Evolutionary conservation across 2,888 invertebrate species (phyloP).

Genomic region (Eupithecia abbreviata): DNA sequence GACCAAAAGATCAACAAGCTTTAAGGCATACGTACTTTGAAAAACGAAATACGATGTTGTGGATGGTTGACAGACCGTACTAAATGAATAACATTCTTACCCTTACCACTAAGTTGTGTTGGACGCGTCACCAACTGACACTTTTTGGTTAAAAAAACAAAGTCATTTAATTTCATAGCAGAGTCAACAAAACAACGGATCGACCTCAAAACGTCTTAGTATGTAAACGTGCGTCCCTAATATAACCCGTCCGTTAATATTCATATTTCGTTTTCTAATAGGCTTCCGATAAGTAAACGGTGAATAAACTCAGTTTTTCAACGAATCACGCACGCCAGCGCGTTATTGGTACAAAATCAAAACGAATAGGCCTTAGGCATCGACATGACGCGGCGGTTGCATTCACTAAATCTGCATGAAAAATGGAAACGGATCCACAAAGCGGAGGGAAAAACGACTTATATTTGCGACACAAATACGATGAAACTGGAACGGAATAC

Average conservation of each 20-base stretch:
- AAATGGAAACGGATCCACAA: constrained; percentile 58
- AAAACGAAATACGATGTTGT: neutral
- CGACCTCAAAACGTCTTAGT: neutral
- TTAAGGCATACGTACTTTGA: neutral
- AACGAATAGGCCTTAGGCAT: constrained; percentile 22
- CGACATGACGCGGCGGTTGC: constrained; percentile 40
- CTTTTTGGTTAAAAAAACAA: neutral
- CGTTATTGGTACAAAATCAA: constrained; percentile 5
- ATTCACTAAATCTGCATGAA: constrained; percentile 52
- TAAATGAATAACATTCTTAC: neutral
- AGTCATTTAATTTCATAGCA: neutral
- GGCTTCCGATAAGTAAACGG: neutral
- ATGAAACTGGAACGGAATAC: constrained; percentile 45
- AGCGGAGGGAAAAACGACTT: constrained; percentile 45
- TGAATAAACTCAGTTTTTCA: neutral
- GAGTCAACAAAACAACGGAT: neutral
- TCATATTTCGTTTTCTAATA: neutral
- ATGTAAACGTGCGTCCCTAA: neutral
- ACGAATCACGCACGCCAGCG: neutral
- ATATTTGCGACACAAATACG: constrained; percentile 52
- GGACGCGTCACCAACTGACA: neutral
- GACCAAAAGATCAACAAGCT: neutral
- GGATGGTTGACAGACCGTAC: neutral
- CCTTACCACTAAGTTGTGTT: neutral
- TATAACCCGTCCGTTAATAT: neutral